A percentile compares a stretch with the other conserved stretches of the same genome.
Conservation (phyloP, 2,113 vertebrate species). For the Pteronura brasiliensis region DNA sequence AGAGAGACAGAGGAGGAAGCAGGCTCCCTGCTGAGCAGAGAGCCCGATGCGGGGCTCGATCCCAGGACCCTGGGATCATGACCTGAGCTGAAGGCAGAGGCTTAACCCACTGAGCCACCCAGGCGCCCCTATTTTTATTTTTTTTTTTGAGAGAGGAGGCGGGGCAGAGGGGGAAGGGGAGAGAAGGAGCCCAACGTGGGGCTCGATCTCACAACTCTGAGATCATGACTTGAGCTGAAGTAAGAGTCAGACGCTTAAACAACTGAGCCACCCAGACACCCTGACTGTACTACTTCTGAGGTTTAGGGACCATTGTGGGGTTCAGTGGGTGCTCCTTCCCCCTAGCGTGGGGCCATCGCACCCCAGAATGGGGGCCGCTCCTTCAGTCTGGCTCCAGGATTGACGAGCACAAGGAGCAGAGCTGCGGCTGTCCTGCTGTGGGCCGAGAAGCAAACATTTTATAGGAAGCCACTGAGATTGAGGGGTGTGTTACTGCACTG, state of each 20-base stretch:
- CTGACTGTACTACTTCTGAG: not conserved
- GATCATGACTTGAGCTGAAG: not conserved
- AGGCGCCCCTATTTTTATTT: too few species aligned
- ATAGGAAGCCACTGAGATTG: not conserved
- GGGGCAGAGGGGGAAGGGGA: not conserved
- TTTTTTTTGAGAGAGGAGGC: too few species aligned
- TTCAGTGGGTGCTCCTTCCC: not conserved
- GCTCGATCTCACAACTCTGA: not conserved
- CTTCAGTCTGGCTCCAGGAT: not conserved
- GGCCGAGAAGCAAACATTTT: not conserved
- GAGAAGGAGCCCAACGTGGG: not conserved
- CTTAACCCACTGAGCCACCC: too few species aligned
- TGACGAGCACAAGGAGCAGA: not conserved
- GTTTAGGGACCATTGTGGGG: not conserved
- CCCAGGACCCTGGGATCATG: too few species aligned
- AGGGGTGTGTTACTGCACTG: not conserved
- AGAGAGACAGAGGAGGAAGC: too few species aligned
- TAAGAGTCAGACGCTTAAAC: not conserved
- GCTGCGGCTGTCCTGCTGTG: not conserved
- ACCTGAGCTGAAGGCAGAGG: too few species aligned
- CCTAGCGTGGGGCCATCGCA: not conserved
- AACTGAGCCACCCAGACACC: not conserved
- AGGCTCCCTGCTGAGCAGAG: too few species aligned
- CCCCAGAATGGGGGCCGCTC: not conserved
- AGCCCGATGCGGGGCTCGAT: too few species aligned